Percentiles rank a stretch among this genome's conserved stretches.
Evolutionary conservation across 23 tunicate species (phyloP).

Genomic region (Phallusia fumigata): DNA sequence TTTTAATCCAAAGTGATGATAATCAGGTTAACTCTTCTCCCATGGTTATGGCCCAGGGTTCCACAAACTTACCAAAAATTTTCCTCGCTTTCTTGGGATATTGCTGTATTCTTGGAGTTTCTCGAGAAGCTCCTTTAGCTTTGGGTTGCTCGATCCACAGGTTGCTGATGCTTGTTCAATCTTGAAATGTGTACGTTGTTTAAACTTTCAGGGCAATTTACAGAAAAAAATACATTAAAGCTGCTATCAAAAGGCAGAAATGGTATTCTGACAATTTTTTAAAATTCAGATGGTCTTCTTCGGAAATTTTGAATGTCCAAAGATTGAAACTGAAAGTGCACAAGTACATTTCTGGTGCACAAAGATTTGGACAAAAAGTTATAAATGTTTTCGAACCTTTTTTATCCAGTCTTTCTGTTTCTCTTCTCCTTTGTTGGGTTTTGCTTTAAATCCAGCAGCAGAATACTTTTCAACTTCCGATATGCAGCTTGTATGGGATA

Average conservation of each 20-base stretch:
- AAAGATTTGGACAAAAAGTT: not conserved
- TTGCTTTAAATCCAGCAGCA: slow-evolving; percentile 43
- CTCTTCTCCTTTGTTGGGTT: slow-evolving; percentile 67
- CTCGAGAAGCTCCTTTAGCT: slow-evolving; percentile 28
- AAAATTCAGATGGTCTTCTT: too few relatives aligned
- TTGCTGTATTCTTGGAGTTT: slow-evolving; percentile 41
- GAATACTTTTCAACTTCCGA: slow-evolving; percentile 86
- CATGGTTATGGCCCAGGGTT: not conserved
- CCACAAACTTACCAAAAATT: slow-evolving; percentile 42
- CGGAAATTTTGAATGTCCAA: too few relatives aligned
- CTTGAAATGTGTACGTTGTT: not conserved
- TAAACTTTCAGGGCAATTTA: too few relatives aligned
- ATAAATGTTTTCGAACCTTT: slow-evolving; percentile 20
- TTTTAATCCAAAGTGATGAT: too few relatives aligned
- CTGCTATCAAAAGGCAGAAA: too few relatives aligned
- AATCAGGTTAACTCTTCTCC: too few relatives aligned
- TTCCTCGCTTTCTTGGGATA: slow-evolving; percentile 68
- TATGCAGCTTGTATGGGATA: slow-evolving; percentile 53
- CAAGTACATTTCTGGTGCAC: not conserved
- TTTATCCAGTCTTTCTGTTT: slow-evolving; percentile 80
- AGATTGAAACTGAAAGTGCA: too few relatives aligned
- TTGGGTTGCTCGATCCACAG: not conserved
- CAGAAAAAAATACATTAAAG: too few relatives aligned
- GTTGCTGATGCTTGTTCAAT: slow-evolving; percentile 14
- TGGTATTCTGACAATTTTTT: too few relatives aligned